Conservation (phyloP, 2,888 invertebrate species). For the Nesidiocoris tenuis region DNA sequence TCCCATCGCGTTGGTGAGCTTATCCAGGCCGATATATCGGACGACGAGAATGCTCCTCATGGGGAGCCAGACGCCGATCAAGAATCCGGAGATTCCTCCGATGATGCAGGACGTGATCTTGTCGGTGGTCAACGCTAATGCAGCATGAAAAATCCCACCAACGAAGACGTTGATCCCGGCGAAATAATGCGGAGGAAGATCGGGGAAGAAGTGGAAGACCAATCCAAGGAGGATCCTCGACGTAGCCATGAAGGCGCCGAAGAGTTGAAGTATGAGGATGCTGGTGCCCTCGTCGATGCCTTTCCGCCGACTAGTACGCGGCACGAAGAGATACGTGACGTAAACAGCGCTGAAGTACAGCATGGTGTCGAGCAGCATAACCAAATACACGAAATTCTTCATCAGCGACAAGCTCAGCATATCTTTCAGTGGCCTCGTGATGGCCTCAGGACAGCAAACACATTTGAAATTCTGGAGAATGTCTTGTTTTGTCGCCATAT, state of each 20-base stretch:
- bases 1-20: constrained; percentile 38
- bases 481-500: constrained; percentile 23
- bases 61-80: constrained; percentile 26
- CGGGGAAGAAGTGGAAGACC: constrained; percentile 19
- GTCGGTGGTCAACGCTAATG: constrained; percentile 18
- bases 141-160: constrained; percentile 19
- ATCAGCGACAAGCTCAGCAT: constrained; percentile 24
- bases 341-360: constrained; percentile 31
- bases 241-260: constrained; percentile 14
- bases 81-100: constrained; percentile 14
- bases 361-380: constrained; percentile 24
- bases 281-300: constrained; percentile 12
- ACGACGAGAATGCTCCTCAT: constrained; percentile 32
- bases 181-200: constrained; percentile 31
- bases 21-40: constrained; percentile 24
- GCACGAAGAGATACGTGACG: constrained; percentile 26
- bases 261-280: constrained; percentile 12
- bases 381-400: constrained; percentile 28
- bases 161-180: constrained; percentile 11
- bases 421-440: constrained; percentile 24
- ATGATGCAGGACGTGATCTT: constrained; percentile 1
- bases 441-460: constrained; percentile 23
- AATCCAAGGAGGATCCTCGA: constrained; percentile 16
- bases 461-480: constrained; percentile 26
- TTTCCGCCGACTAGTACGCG: constrained; percentile 3